Conservation (phyloP, 2,113 vertebrate species). For the Tachysurus fulvidraco region DNA sequence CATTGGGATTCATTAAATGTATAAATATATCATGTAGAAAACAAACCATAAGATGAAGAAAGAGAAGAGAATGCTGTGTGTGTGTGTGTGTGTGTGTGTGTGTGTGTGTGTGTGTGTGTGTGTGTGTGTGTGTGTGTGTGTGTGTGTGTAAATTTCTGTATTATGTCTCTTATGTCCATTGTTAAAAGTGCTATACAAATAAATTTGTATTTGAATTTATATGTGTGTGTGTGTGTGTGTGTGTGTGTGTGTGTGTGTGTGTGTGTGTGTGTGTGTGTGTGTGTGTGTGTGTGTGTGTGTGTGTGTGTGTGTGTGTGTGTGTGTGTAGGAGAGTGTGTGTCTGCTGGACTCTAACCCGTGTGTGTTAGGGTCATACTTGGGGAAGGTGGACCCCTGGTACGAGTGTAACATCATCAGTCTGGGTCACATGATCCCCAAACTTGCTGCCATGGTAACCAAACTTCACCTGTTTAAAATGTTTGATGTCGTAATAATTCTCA, state of each 20-base stretch:
- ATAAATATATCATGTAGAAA: not conserved
- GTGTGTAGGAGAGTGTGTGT: slow-evolving; percentile 56
- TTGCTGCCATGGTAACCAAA: slow-evolving; percentile 81
- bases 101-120: not conserved
- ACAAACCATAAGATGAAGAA: not conserved
- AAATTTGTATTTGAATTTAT: not conserved
- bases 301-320: slow-evolving; percentile 7
- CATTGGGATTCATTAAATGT: not conserved
- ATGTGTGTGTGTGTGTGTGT: slow-evolving; percentile 17
- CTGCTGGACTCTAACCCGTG: slow-evolving; percentile 56
- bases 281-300: slow-evolving; percentile 21
- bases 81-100: not conserved
- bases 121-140: not conserved
- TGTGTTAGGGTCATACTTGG: slow-evolving; percentile 81
- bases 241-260: slow-evolving; percentile 18
- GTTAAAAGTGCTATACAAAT: too few species aligned
- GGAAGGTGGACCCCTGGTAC: slow-evolving; percentile 88
- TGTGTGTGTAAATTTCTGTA: not conserved
- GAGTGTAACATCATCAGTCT: slow-evolving; percentile 83
- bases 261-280: slow-evolving; percentile 58
- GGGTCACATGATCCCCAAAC: slow-evolving; percentile 82
- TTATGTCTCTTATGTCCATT: too few species aligned
- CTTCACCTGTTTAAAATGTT: not conserved
- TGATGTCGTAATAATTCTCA: not conserved
- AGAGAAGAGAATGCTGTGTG: not conserved